These are phyloP conservation scores for Porites evermanni DNA, from an alignment of 92 coral and sea anemone genomes.

Conservation along the genomic window DNA sequence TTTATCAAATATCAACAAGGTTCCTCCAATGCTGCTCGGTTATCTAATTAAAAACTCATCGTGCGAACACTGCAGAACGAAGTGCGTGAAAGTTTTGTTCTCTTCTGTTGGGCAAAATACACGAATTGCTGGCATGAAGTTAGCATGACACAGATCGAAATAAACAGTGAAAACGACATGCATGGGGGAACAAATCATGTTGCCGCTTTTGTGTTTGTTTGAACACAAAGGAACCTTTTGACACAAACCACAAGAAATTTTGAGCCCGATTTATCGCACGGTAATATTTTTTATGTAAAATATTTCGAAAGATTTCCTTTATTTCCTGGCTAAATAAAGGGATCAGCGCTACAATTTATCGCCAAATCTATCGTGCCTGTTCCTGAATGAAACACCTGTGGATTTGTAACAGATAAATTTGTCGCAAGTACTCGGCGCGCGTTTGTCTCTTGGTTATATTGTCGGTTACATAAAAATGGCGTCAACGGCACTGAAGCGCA, in stretches of 20 bases:
- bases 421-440: neutral
- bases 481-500: neutral
- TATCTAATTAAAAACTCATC: constrained; percentile 33
- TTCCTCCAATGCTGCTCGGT: neutral
- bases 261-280: neutral
- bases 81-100: neutral
- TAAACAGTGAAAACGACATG: neutral
- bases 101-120: neutral
- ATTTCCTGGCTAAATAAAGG: neutral
- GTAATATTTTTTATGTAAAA: neutral
- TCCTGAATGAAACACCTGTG: constrained; percentile 22
- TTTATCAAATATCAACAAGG: constrained; percentile 39
- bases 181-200: constrained; percentile 10
- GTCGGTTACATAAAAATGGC: neutral
- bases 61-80: neutral
- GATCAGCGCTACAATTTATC: neutral
- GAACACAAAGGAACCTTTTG: constrained; percentile 15
- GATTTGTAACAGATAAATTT: neutral
- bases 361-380: neutral
- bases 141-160: neutral
- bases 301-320: neutral
- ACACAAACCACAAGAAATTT: constrained; percentile 1
- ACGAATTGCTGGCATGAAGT: neutral
- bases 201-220: constrained; percentile 27
- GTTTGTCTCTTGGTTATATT: no score